Percentiles rank a stretch among this genome's conserved stretches.
phyloP scores from a whole-genome alignment of 2,888 invertebrate genomes.

The Smittia sp. region DNA sequence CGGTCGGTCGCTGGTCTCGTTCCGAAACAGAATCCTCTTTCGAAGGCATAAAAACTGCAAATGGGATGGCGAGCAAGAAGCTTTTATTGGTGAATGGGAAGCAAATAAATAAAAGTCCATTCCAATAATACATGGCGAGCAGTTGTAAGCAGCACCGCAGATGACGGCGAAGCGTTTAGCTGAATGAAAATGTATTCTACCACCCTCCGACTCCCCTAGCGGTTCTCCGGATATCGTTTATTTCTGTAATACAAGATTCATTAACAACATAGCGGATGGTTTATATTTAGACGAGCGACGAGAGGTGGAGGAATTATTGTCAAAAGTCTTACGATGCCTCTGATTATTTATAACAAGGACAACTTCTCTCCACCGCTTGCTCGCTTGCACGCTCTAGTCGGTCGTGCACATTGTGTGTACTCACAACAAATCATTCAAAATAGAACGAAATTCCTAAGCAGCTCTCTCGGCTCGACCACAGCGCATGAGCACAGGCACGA shows the following conservation, averaged over 20 bases:
- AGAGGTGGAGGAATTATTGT: background rate
- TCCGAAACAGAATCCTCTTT: no score
- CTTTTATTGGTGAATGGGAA: no score
- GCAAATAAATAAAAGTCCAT: background rate
- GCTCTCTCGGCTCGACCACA: background rate
- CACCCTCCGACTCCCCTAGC: background rate
- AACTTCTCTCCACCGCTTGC: background rate
- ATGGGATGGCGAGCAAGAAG: no score
- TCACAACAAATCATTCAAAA: constrained; percentile 2
- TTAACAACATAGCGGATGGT: background rate
- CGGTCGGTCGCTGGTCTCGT: no score
- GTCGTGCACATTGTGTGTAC: background rate
- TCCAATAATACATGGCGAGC: background rate
- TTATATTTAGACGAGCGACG: background rate
- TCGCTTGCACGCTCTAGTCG: background rate
- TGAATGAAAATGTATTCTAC: background rate
- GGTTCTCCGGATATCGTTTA: constrained; percentile 1
- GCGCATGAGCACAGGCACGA: background rate
- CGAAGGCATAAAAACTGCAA: no score
- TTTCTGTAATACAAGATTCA: constrained; percentile 2
- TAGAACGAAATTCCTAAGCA: background rate
- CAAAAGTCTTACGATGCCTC: background rate
- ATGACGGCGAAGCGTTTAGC: background rate
- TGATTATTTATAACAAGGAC: constrained; percentile 12
- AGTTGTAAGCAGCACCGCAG: background rate